phyloP scores from a whole-genome alignment of 2,113 vertebrate genomes.

The Eulacestoma nigropectus region DNA sequence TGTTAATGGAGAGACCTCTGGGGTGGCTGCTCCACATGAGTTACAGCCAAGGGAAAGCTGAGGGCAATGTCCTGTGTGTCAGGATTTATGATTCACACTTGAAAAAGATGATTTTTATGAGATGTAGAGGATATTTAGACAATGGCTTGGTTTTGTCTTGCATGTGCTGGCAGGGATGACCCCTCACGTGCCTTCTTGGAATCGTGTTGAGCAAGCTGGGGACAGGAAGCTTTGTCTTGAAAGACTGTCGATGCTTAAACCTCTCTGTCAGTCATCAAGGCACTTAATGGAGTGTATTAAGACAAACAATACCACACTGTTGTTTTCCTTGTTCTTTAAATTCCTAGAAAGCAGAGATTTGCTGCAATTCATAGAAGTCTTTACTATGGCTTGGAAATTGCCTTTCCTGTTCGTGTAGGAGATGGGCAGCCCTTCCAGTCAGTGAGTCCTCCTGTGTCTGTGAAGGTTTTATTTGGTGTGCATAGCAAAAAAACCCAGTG shows the following conservation, averaged over 20 bases:
- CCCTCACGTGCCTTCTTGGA: not conserved
- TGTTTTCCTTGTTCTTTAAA: not conserved
- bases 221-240: not conserved
- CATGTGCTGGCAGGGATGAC: not conserved
- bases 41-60: not conserved
- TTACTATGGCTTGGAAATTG: not conserved
- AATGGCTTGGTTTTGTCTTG: not conserved
- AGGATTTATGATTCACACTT: not conserved
- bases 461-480: not conserved
- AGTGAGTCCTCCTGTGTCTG: not conserved
- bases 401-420: not conserved
- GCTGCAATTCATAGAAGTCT: not conserved
- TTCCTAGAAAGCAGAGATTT: not conserved
- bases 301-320: not conserved
- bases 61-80: not conserved
- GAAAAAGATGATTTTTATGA: not conserved
- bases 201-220: not conserved
- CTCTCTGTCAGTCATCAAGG: not conserved
- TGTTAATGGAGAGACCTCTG: not conserved
- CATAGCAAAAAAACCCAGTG: accelerated
- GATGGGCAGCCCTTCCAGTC: not conserved
- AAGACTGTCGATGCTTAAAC: not conserved
- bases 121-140: not conserved
- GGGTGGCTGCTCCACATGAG: accelerated
- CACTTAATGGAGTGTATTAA: not conserved